Evolutionary conservation across 1,140 invertebrate species (phyloP).

Genomic region (Brachionus rotundiformis): DNA sequence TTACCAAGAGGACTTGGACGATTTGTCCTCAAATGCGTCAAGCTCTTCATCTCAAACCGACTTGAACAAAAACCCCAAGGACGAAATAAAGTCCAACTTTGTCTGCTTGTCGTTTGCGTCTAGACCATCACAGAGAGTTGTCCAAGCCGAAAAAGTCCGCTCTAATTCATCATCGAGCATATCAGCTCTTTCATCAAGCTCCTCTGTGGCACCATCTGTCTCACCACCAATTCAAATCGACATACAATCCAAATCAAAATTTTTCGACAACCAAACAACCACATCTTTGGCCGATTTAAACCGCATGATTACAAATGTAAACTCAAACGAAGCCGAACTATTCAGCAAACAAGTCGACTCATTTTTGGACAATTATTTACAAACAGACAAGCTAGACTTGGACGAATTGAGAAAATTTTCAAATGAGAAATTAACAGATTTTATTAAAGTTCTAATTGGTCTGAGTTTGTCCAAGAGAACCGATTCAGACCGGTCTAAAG

Average conservation of each 20-base stretch:
- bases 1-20: background rate
- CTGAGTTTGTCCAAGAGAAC: background rate
- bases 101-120: background rate
- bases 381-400: background rate
- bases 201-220: background rate
- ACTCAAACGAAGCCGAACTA: background rate
- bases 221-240: constrained; percentile 25
- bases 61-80: background rate
- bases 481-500: background rate
- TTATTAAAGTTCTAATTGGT: background rate
- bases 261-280: background rate
- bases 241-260: background rate
- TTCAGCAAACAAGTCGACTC: background rate
- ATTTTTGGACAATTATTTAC: background rate
- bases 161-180: background rate
- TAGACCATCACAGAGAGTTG: background rate
- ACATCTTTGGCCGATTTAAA: background rate
- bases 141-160: background rate
- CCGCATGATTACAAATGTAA: background rate
- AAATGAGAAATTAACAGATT: constrained; percentile 7
- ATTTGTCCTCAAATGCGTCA: background rate
- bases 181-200: constrained; percentile 1
- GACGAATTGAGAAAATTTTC: background rate
- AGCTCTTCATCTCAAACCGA: constrained; percentile 30
- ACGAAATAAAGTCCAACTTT: background rate